Conservation (phyloP, 2,888 invertebrate species). For the Exephanes ischioxanthus region DNA sequence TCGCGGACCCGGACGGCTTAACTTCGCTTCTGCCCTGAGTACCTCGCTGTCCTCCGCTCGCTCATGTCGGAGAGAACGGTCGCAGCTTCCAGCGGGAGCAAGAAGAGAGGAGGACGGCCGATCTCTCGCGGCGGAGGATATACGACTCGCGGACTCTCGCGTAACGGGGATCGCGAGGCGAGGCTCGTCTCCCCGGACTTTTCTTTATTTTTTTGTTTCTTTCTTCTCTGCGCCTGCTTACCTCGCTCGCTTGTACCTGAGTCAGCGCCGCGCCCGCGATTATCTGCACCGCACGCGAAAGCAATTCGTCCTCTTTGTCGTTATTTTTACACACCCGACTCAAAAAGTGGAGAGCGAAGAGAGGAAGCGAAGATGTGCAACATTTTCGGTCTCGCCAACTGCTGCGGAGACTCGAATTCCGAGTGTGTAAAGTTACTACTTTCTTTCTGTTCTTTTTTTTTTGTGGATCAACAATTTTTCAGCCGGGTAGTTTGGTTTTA, state of each 20-base stretch:
- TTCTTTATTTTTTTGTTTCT: conserved; percentile 31
- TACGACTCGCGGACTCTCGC: conserved; percentile 62
- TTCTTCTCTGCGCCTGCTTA: background rate
- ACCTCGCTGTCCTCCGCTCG: conserved; percentile 9
- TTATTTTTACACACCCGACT: background rate
- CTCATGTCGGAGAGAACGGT: conserved; percentile 1
- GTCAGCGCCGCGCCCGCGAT: conserved; percentile 18
- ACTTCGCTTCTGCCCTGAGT: conserved; percentile 43
- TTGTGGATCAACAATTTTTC: too few relatives aligned
- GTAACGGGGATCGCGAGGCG: conserved; percentile 63
- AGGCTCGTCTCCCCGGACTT: conserved; percentile 48
- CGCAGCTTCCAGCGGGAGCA: conserved; percentile 19
- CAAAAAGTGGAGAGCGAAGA: too few relatives aligned
- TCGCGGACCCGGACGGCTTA: conserved; percentile 74
- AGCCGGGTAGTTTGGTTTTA: too few relatives aligned
- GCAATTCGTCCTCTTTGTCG: conserved; percentile 19
- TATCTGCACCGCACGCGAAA: conserved; percentile 9
- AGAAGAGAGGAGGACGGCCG: conserved; percentile 39
- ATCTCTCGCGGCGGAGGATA: conserved; percentile 57
- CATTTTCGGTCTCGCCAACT: too few relatives aligned
- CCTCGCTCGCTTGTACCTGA: conserved; percentile 6
- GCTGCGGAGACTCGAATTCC: too few relatives aligned
- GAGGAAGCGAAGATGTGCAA: too few relatives aligned
- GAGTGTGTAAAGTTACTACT: too few relatives aligned
- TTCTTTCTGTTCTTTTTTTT: too few relatives aligned